Evolutionary conservation across 2,797 vertebrate species (phyloP).

Genomic region (Sphenopsis melanotis): DNA sequence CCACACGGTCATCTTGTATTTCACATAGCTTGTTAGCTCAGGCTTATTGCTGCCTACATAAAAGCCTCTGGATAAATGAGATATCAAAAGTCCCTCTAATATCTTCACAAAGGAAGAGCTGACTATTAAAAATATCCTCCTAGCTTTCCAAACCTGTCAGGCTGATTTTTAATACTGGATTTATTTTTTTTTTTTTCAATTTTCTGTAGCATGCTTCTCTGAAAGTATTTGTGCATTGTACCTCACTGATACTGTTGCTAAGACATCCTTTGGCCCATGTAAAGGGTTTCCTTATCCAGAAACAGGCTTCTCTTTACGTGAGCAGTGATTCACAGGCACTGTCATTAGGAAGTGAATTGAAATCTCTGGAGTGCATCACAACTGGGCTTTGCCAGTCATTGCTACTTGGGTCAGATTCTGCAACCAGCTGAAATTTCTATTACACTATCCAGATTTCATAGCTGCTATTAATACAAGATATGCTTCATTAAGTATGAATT

Average conservation of each 20-base stretch:
- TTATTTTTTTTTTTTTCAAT: neutral
- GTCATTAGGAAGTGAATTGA: constrained; percentile 14
- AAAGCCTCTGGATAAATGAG: neutral
- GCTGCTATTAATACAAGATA: constrained; percentile 73
- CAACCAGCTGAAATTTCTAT: constrained; percentile 53
- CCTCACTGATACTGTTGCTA: neutral
- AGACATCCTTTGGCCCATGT: neutral
- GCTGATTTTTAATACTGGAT: neutral
- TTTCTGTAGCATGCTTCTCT: neutral
- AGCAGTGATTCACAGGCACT: constrained; percentile 10
- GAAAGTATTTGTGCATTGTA: neutral
- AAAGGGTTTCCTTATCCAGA: neutral
- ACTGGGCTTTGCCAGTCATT: neutral
- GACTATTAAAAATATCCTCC: neutral
- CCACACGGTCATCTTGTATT: neutral
- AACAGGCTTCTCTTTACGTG: neutral
- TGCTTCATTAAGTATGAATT: constrained; percentile 74
- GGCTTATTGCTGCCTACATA: neutral
- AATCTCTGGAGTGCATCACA: constrained; percentile 40
- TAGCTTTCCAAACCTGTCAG: neutral
- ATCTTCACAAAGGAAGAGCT: neutral
- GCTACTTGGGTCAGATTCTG: neutral
- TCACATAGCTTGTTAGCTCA: neutral
- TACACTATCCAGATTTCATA: constrained; percentile 64
- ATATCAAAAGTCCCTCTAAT: neutral